Conservation (phyloP, 2,113 vertebrate genomes). For the Vanacampus margaritifer region DNA sequence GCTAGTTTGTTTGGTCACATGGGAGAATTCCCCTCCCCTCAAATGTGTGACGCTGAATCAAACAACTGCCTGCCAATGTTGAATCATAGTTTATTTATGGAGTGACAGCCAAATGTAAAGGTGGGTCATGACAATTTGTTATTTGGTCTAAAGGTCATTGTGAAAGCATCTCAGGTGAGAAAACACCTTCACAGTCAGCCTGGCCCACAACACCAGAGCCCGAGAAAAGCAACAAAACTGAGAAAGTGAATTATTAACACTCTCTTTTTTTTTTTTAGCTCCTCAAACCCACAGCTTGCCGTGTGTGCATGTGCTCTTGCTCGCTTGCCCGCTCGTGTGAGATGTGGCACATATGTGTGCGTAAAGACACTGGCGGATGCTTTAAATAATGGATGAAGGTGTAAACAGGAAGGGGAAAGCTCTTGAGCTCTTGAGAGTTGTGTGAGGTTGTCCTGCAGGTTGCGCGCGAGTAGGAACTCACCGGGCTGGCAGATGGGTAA, state of each 20-base stretch:
- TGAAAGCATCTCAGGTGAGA: background rate
- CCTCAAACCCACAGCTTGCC: slow-evolving; percentile 27
- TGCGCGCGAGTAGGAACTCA: slow-evolving; percentile 37
- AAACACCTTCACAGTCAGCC: background rate
- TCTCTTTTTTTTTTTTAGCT: slow-evolving; percentile 25
- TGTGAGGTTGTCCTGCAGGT: slow-evolving; percentile 49
- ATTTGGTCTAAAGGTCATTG: background rate
- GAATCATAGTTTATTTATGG: background rate
- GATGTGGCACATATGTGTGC: slow-evolving; percentile 43
- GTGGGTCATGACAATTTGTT: background rate
- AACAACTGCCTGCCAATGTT: background rate
- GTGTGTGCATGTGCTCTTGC: slow-evolving; percentile 2
- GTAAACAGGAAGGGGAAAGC: slow-evolving; percentile 67
- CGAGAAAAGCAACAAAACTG: slow-evolving; percentile 28
- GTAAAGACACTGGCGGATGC: slow-evolving; percentile 54
- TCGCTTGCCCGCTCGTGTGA: slow-evolving; percentile 17
- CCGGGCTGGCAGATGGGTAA: slow-evolving; percentile 61
- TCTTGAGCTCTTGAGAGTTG: slow-evolving; percentile 27
- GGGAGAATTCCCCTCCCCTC: no score
- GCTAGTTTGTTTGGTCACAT: no score
- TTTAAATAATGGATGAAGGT: slow-evolving; percentile 69
- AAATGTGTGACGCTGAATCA: background rate
- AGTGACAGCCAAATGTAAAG: background rate
- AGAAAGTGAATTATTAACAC: slow-evolving; percentile 54
- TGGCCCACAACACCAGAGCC: slow-evolving; percentile 18